A percentile compares a stretch with the other conserved stretches of the same genome.
Evolutionary conservation across 1,140 invertebrate genomes (phyloP).

Genomic region (Tetramorium alpestre): DNA sequence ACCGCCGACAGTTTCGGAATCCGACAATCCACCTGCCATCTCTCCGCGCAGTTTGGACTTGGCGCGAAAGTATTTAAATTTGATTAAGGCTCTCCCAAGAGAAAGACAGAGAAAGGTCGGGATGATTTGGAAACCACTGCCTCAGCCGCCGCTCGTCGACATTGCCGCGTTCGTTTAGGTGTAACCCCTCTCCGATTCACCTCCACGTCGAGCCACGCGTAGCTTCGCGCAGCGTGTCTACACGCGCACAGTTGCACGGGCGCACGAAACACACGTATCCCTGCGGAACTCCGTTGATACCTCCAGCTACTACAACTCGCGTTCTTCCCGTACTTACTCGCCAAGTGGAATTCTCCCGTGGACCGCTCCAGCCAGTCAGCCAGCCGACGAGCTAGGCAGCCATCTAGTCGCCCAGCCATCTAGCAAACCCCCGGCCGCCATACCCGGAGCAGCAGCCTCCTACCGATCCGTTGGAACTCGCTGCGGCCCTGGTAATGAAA

Average conservation of each 20-base stretch:
- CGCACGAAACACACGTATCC: conserved; percentile 18
- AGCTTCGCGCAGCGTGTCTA: not conserved
- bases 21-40: conserved; percentile 23
- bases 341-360: conserved; percentile 73
- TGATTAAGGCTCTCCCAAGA: conserved; percentile 38
- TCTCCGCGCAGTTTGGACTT: conserved; percentile 14
- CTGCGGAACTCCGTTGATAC: conserved; percentile 50
- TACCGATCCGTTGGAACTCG: conserved; percentile 57
- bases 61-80: conserved; percentile 49
- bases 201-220: conserved; percentile 15
- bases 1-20: conserved; percentile 25
- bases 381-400: conserved; percentile 34
- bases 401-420: conserved; percentile 48
- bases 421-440: conserved; percentile 20
- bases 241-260: conserved; percentile 7
- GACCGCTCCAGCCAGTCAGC: conserved; percentile 55
- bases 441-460: conserved; percentile 54
- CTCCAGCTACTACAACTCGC: conserved; percentile 47
- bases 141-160: not conserved
- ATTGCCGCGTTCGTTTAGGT: conserved; percentile 41
- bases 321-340: conserved; percentile 63
- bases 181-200: conserved; percentile 25
- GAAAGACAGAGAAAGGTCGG: not conserved
- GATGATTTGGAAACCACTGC: conserved; percentile 66
- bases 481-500: conserved; percentile 71